Base-by-base conservation (phyloP, 2,113 vertebrate species). In the Dolichotis patagonum region DNA sequence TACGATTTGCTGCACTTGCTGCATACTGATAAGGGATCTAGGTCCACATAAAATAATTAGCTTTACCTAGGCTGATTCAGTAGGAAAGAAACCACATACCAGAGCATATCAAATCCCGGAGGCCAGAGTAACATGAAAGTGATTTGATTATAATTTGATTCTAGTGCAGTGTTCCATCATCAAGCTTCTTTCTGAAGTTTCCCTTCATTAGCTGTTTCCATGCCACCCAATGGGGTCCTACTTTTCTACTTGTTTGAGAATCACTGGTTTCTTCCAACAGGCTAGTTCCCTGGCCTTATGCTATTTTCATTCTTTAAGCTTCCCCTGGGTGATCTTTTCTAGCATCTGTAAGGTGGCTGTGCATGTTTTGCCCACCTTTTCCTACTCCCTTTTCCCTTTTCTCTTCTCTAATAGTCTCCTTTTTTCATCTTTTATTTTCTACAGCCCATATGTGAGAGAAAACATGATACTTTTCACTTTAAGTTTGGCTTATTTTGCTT, bases 1-100 rank as follows among this genome's bases (percentile, higher is more conserved):
- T 14, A 41, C 20, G 58, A 54, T 80, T 91, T 71, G 58, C 35
- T 96, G 91, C 54, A 6, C 14, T 24, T 24, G 30, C 52, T 94
- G 32, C 65, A 54, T 32, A 54, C 22, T 10, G 81, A 43, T 63
- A 71, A 85, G 35, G n/a, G 16, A 46, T 77, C 63, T 85, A 49
- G 28, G 65, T 77, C n/a, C 32, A 86, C 22, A 83, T 58, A 46
- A 92, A 90, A 94, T 73, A 88, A 14, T n/a, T n/a, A n/a, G n/a
- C 16, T 92, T 38, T 69, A 62, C 38, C 16, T 90, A 35, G 43
- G 56, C 56, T 28, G 35, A 60, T 83, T 93, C 35, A 82, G 8
- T 43, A 82, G 58, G 67, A 92, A 82, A 81, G 26, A 93, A 83
- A 54, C 16, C 19, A 92, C 43, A 5, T 9, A 6, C n/a, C 24